Evolutionary conservation across 2,888 invertebrate species (phyloP).

Genomic region (Oligia strigilis): DNA sequence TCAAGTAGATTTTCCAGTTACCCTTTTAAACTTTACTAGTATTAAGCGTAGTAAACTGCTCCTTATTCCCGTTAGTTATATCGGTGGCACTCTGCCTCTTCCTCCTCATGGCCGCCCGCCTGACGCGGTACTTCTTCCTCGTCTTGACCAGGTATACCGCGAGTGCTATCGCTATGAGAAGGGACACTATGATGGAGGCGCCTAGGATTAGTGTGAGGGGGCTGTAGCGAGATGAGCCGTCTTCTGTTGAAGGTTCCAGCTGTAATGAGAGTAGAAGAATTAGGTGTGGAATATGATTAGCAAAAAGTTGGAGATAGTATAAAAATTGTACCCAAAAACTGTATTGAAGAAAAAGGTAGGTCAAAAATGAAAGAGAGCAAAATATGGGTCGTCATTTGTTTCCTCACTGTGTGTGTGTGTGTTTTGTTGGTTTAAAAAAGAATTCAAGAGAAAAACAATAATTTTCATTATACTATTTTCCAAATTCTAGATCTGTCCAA

Average conservation of each 20-base stretch:
- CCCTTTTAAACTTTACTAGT: conserved; percentile 72
- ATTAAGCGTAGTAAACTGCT: conserved; percentile 82
- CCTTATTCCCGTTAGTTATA: conserved; percentile 79
- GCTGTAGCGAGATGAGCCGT: conserved; percentile 68
- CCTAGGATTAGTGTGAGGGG: conserved; percentile 80
- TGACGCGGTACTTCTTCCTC: conserved; percentile 76
- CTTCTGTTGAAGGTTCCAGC: conserved; percentile 80
- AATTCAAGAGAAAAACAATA: no score
- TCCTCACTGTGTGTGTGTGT: no score
- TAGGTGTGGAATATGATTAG: neutral
- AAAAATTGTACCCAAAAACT: no score
- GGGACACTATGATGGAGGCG: conserved; percentile 76
- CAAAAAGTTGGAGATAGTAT: no score
- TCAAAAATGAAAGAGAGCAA: no score
- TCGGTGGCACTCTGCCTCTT: conserved; percentile 83
- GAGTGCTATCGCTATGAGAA: conserved; percentile 80
- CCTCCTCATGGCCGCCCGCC: conserved; percentile 79
- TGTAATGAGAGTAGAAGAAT: conserved; percentile 67
- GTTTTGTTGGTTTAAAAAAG: no score
- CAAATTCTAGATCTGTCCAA: no score
- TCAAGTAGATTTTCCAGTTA: neutral
- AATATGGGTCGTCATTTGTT: no score
- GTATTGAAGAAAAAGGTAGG: no score
- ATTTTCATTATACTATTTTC: no score
- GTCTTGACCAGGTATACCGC: conserved; percentile 82